Evolutionary conservation across 2,797 vertebrate genomes (phyloP).

Genomic region (Xiphophorus birchmanni): DNA sequence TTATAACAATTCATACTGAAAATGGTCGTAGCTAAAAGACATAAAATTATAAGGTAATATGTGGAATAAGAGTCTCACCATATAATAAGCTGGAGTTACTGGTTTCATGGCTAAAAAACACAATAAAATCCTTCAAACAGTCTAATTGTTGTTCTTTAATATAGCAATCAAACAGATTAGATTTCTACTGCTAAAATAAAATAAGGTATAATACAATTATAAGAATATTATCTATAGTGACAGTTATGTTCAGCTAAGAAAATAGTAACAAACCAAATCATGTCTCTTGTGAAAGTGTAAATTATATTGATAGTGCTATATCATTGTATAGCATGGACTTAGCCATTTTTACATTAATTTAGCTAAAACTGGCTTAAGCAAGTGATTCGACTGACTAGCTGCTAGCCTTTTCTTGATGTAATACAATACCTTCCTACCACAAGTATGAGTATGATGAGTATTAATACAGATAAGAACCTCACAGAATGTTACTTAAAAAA

Average conservation of each 20-base stretch:
- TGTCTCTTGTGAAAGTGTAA: neutral
- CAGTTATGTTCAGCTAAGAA: neutral
- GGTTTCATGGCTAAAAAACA: neutral
- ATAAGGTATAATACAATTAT: neutral
- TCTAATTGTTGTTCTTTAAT: neutral
- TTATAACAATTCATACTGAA: neutral
- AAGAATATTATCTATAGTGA: neutral
- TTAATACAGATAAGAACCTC: neutral
- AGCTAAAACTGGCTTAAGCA: neutral
- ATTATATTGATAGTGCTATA: neutral
- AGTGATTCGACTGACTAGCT: neutral
- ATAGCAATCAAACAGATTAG: neutral
- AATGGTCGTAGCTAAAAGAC: neutral
- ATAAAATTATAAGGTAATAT: neutral
- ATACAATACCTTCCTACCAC: neutral
- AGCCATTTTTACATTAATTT: neutral
- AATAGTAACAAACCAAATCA: neutral
- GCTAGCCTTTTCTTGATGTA: neutral
- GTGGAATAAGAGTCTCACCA: neutral
- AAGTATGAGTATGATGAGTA: neutral
- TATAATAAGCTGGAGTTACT: neutral
- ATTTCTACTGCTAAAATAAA: neutral
- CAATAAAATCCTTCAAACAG: neutral
- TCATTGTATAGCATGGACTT: neutral
- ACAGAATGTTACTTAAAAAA: neutral